These are phyloP conservation scores for Henricia sp. DNA, from an alignment of 53 echinoderm and acorn worm species.

Conservation along the genomic window DNA sequence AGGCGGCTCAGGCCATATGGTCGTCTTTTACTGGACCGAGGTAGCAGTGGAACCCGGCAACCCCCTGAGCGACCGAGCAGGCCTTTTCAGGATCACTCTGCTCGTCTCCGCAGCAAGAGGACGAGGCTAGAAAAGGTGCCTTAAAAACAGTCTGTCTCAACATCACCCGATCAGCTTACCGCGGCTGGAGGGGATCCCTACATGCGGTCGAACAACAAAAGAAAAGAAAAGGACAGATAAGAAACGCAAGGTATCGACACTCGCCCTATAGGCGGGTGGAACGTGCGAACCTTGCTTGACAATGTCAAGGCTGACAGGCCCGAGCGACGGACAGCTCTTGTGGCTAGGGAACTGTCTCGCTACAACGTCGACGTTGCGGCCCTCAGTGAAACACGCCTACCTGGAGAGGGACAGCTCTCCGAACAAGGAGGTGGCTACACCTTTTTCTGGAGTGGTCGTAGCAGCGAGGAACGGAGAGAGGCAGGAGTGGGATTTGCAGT, in stretches of 20 bases:
- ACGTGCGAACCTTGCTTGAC: constrained; percentile 22
- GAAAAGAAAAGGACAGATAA: neutral
- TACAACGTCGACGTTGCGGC: constrained; percentile 21
- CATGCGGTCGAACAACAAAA: neutral
- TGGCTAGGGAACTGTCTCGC: constrained; percentile 18
- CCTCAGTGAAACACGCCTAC: constrained; percentile 23
- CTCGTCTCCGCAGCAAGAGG: too few relatives aligned
- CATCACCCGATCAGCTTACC: neutral
- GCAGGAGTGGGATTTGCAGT: constrained; percentile 31
- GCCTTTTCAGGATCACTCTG: too few relatives aligned
- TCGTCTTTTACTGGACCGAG: neutral
- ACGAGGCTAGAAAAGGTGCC: too few relatives aligned
- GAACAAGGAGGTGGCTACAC: neutral
- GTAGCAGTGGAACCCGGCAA: constrained; percentile 7
- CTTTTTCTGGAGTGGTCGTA: constrained; percentile 42
- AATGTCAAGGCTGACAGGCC: constrained; percentile 1
- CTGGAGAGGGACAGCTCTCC: constrained; percentile 6
- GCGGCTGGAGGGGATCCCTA: neutral
- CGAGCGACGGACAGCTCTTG: constrained; percentile 22
- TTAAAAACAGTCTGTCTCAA: neutral
- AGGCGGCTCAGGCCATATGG: too few relatives aligned
- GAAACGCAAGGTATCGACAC: neutral
- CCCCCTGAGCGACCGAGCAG: too few relatives aligned
- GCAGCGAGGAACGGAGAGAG: constrained; percentile 12
- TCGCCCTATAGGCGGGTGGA: too few relatives aligned